Percentiles rank a stretch among this genome's conserved stretches.
These are phyloP conservation scores for Ramphastos sulfuratus DNA, from an alignment of 2,113 vertebrate species.

Conservation along the genomic window DNA sequence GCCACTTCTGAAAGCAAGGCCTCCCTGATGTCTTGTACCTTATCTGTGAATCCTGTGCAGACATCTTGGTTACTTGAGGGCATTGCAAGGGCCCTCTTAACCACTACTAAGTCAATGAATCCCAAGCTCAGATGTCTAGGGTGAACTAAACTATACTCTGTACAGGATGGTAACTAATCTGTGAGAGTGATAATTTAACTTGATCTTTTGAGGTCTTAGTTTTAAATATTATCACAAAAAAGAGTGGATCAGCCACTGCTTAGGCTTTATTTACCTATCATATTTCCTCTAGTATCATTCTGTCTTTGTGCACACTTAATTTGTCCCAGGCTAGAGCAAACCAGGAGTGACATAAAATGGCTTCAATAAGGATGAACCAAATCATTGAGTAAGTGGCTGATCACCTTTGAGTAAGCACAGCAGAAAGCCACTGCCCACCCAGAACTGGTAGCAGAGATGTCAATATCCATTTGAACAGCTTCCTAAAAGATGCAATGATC, in stretches of 20 bases:
- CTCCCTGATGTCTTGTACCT: background rate
- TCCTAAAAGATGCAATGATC: background rate
- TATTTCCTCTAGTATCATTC: background rate
- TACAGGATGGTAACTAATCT: background rate
- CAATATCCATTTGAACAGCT: background rate
- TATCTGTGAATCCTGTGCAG: background rate
- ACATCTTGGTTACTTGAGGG: background rate
- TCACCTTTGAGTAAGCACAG: background rate
- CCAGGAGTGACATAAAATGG: background rate
- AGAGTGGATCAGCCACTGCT: background rate
- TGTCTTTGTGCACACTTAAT: background rate
- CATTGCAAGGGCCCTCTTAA: background rate
- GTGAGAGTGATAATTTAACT: background rate
- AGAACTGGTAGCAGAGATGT: background rate
- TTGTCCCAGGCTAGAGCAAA: background rate
- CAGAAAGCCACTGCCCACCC: background rate
- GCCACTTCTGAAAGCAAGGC: background rate
- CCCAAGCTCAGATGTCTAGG: background rate
- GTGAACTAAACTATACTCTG: background rate
- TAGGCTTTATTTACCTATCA: background rate
- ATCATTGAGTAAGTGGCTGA: background rate
- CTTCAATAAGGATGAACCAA: background rate
- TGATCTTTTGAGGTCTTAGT: background rate
- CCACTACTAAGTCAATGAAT: background rate
- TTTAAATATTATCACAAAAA: background rate